These are phyloP conservation scores for Drosophila auraria DNA, from an alignment of 1,140 invertebrate genomes.

Conservation along the genomic window DNA sequence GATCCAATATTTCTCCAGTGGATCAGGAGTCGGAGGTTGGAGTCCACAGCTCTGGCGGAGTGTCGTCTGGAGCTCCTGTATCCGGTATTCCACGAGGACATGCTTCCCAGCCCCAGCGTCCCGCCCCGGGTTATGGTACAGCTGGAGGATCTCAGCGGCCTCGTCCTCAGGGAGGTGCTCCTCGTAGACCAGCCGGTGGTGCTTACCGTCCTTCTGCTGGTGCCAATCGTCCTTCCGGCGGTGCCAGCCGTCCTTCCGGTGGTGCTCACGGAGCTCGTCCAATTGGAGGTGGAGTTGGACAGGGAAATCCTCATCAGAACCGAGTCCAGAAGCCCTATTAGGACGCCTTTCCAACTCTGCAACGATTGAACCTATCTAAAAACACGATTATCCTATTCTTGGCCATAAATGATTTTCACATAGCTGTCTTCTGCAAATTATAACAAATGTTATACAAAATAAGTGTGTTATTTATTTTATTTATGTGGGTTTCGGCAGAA, in stretches of 20 bases:
- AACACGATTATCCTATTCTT: background rate
- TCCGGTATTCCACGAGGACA: background rate
- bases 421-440: conserved; percentile 11
- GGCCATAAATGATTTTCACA: background rate
- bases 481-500: too few relatives aligned
- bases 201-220: background rate
- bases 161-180: conserved; percentile 9
- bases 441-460: conserved; percentile 37
- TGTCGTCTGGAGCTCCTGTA: conserved; percentile 9
- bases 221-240: conserved; percentile 1
- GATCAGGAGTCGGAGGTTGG: conserved; percentile 12
- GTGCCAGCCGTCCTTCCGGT: conserved; percentile 6
- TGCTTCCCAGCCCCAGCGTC: conserved; percentile 21
- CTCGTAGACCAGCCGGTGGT: conserved; percentile 5
- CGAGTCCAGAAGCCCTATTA: conserved; percentile 24
- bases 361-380: background rate
- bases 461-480: background rate
- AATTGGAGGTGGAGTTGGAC: conserved; percentile 8
- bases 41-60: conserved; percentile 13
- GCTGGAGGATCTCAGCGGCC: conserved; percentile 8
- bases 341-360: background rate
- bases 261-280: conserved; percentile 12
- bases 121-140: conserved; percentile 5
- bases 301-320: conserved; percentile 14
- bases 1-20: conserved; percentile 25